phyloP scores from a whole-genome alignment of 2,113 vertebrate species.

The Odobenus rosmarus region DNA sequence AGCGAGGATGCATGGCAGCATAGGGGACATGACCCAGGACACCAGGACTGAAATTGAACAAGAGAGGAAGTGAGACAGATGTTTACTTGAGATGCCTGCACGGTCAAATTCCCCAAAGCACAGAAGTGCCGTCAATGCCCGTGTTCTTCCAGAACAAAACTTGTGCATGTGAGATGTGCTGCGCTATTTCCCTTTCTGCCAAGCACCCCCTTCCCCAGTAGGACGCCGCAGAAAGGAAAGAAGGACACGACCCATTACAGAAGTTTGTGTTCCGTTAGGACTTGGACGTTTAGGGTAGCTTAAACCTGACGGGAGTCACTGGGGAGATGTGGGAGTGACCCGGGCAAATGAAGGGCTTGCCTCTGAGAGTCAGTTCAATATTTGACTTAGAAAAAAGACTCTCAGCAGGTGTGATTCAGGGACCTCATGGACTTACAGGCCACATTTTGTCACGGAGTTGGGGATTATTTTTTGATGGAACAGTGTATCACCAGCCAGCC shows the following conservation, averaged over 20 bases:
- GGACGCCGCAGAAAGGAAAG: not conserved
- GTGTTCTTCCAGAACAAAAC: not conserved
- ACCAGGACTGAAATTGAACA: not conserved
- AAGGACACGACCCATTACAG: not conserved
- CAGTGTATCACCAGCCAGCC: not conserved
- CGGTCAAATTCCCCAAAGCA: not conserved
- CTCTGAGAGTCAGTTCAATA: not conserved
- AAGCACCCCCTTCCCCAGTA: not conserved
- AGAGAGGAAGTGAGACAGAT: conserved; percentile 22
- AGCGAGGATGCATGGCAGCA: not conserved
- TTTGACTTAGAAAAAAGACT: not conserved
- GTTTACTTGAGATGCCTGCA: not conserved
- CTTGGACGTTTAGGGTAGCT: not conserved
- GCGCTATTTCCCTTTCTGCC: not conserved
- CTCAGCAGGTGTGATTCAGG: not conserved
- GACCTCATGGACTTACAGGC: not conserved
- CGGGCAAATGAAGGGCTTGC: not conserved
- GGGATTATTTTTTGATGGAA: not conserved
- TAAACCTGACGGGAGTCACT: not conserved
- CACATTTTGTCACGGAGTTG: not conserved
- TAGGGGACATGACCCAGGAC: not conserved
- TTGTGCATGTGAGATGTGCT: fast-evolving
- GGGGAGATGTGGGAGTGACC: not conserved
- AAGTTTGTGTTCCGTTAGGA: not conserved
- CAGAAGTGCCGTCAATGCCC: fast-evolving